Percentiles rank a stretch among this genome's conserved stretches.
phyloP scores from a whole-genome alignment of 92 coral and sea anemone genomes.

The Pocillopora meandrina region DNA sequence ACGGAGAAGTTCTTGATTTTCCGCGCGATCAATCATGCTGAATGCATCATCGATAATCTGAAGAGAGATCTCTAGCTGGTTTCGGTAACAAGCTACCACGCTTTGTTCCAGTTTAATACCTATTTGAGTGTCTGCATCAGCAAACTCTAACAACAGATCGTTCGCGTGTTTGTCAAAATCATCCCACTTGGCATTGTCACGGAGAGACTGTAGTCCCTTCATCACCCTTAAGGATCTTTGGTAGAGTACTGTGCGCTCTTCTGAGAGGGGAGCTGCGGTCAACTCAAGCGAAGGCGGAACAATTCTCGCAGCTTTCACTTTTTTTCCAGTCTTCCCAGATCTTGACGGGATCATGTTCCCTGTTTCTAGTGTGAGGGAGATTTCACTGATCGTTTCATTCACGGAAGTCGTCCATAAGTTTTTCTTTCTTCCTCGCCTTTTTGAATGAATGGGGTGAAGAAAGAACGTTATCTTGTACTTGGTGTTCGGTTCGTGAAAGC shows the following conservation, averaged over 20 bases:
- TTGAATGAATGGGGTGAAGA: slow-evolving; percentile 20
- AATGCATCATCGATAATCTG: slow-evolving; percentile 42
- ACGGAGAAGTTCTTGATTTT: slow-evolving; percentile 22
- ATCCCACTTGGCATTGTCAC: slow-evolving; percentile 74
- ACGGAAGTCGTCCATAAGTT: no score
- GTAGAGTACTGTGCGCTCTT: slow-evolving; percentile 14
- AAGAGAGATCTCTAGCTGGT: slow-evolving; percentile 42
- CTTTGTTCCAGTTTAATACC: slow-evolving; percentile 62
- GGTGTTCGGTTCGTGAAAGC: slow-evolving; percentile 41
- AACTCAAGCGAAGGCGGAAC: slow-evolving; percentile 4
- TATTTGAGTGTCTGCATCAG: slow-evolving; percentile 52
- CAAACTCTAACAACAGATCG: slow-evolving; percentile 22
- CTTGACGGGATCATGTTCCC: slow-evolving; percentile 4
- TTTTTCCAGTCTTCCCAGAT: neutral
- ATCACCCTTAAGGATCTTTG: slow-evolving; percentile 50
- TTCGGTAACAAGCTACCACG: slow-evolving; percentile 61
- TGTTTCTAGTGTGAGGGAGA: slow-evolving; percentile 26
- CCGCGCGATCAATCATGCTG: slow-evolving; percentile 17
- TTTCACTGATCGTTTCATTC: slow-evolving; percentile 35
- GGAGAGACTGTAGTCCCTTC: slow-evolving; percentile 59
- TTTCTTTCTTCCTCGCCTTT: slow-evolving; percentile 29
- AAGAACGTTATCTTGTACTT: slow-evolving; percentile 32
- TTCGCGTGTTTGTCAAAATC: slow-evolving; percentile 30
- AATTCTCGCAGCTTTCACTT: neutral
- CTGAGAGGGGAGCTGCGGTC: slow-evolving; percentile 37